phyloP scores from a whole-genome alignment of 1,140 invertebrate genomes.

The Brachionus sp. region DNA sequence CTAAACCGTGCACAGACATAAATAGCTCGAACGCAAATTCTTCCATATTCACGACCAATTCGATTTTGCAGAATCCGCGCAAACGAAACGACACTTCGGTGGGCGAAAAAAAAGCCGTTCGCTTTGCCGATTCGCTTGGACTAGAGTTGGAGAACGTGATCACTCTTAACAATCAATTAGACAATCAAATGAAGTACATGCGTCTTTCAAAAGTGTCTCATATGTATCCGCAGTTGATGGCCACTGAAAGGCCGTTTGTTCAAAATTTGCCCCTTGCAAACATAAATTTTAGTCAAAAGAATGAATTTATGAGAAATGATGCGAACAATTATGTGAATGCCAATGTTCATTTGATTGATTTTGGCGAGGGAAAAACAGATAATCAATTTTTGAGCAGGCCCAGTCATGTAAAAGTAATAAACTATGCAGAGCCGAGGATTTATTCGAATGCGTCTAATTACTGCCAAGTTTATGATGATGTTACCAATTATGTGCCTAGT shows the following conservation, averaged over 20 bases:
- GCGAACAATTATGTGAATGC: not conserved
- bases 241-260: not conserved
- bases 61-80: not conserved
- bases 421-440: conserved; percentile 5
- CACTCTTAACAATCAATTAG: not conserved
- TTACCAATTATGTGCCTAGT: not conserved
- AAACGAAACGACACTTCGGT: not conserved
- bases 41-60: not conserved
- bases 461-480: not conserved
- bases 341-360: not conserved
- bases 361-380: not conserved
- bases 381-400: not conserved
- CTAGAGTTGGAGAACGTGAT: conserved; percentile 32
- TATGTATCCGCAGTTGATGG: not conserved
- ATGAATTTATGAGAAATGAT: not conserved
- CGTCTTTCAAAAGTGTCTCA: not conserved
- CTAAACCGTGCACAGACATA: not conserved
- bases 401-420: not conserved
- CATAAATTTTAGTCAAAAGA: not conserved
- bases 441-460: conserved; percentile 1
- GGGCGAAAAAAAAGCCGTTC: conserved; percentile 25
- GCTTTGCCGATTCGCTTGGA: conserved; percentile 26
- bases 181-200: not conserved
- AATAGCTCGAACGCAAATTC: not conserved
- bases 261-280: not conserved